Base-by-base conservation (phyloP, 2,797 vertebrate genomes). In the Cynopterus sphinx region DNA sequence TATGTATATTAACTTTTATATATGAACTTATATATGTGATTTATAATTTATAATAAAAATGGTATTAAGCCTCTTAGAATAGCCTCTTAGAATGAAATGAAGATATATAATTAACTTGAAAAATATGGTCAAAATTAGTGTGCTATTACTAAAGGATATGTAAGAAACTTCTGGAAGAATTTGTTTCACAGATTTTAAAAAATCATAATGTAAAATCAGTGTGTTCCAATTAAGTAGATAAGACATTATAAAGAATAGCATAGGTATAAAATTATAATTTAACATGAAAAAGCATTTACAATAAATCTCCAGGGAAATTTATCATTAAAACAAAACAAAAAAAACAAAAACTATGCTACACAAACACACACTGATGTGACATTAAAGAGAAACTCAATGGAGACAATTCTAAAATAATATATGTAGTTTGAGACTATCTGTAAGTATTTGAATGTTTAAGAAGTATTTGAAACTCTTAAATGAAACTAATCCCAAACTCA, bases 351-450 rank as follows among this genome's bases (percentile, higher is more conserved):
- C 57, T 70, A 36, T 85, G 59, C 12, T 28, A 33, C 13, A 26
- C 51, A 49, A 26, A 68, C 15, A 33, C 24, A 88, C 57, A 74
- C 16, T 71, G 70, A 46, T 26, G 11, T 36, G 9, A 71, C 33
- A 83, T 84, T 84, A 75, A 88, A 65, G 59, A 92, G 41, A 91
- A 74, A 79, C 26, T 73, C 57, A 70, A 15, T 17, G 26, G 46
- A 91, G 51, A 85, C 22, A 84, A 84, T 73, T 85, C 84, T 85
- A 95, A 91, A 95, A 93, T 90, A 90, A 91, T 39, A 74, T 22
- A 43, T 43, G 9, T 85, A 75, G 53, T 9, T 59, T 91, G 51
- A 85, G 21, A 61, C 28, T 92, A 89, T 70, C 41, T 51, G 13
- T 41, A 93, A 65, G 51, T 46, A 90, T 71, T 36, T 89, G 67